Conservation (phyloP, 2,797 vertebrate genomes). For the Alcedo atthis region DNA sequence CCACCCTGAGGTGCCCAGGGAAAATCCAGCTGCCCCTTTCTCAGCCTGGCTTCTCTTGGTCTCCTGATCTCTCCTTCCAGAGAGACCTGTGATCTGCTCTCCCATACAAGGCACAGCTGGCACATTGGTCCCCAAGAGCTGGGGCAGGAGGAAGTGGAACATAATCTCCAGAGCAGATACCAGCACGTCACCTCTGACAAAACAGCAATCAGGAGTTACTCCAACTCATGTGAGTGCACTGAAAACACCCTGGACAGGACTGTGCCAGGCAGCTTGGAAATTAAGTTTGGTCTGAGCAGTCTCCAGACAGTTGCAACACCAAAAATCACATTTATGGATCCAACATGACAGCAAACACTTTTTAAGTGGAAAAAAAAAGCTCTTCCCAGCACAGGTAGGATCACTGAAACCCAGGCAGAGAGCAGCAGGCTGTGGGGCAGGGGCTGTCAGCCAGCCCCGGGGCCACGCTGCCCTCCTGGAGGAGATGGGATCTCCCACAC, state of each 20-base stretch:
- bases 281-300: not conserved
- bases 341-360: not conserved
- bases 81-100: not conserved
- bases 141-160: not conserved
- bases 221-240: not conserved
- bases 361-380: not conserved
- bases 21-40: not conserved
- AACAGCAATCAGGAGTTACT: not conserved
- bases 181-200: not conserved
- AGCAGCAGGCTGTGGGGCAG: not conserved
- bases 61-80: not conserved
- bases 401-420: not conserved
- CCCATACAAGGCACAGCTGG: not conserved
- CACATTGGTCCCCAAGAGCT: rapidly evolving
- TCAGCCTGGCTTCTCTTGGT: not conserved
- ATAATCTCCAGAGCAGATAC: not conserved
- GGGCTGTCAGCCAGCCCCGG: not conserved
- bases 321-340: not conserved
- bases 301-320: not conserved
- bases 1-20: not conserved
- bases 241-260: not conserved
- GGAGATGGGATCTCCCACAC: not conserved
- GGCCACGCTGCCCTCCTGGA: not conserved
- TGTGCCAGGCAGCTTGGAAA: not conserved
- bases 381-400: not conserved